phyloP scores from a whole-genome alignment of 2,797 vertebrate species.

The Epinephelus coioides region DNA sequence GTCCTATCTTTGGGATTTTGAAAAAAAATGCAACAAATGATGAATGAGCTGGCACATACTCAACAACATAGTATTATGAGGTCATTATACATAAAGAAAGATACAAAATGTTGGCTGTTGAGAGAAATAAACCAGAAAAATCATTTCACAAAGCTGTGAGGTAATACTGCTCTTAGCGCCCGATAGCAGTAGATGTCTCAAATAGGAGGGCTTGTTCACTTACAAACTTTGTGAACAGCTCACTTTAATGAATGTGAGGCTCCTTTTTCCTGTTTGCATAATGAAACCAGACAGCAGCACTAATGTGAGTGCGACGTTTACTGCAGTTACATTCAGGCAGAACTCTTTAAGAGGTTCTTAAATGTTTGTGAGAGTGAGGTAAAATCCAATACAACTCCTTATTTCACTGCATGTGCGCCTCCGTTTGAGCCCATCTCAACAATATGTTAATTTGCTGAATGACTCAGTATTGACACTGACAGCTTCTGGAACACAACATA shows the following conservation, averaged over 20 bases:
- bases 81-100: neutral
- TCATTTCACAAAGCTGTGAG: neutral
- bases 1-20: neutral
- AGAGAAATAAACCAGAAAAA: neutral
- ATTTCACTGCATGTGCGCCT: conserved; percentile 4
- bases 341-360: conserved; percentile 51
- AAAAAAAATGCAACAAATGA: conserved; percentile 1
- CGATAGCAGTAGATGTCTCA: conserved; percentile 20
- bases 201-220: neutral
- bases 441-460: conserved; percentile 28
- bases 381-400: conserved; percentile 30
- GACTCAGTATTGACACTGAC: neutral
- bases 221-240: conserved; percentile 37
- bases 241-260: conserved; percentile 13
- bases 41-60: neutral
- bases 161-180: neutral
- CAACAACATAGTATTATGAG: neutral
- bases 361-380: conserved; percentile 39
- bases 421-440: conserved; percentile 6
- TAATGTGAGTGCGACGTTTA: conserved; percentile 51
- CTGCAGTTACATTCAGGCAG: conserved; percentile 47
- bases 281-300: conserved; percentile 67
- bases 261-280: conserved; percentile 44
- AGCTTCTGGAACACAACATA: neutral
- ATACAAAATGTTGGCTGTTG: conserved; percentile 1